Evolutionary conservation across 2,113 vertebrate genomes (phyloP).

Genomic region (Sorex araneus): DNA sequence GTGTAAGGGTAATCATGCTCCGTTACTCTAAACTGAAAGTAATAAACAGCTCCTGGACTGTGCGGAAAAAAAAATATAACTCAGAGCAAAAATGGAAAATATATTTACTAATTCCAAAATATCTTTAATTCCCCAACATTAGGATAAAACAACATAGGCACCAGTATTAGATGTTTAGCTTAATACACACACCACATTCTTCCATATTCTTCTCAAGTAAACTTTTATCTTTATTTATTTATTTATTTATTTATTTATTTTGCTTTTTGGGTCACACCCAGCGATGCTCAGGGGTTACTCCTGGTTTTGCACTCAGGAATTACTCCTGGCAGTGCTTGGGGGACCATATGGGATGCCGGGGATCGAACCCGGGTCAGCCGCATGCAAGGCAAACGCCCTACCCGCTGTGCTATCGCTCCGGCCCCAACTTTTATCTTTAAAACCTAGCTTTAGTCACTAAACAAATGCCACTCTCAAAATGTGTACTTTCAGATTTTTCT

Average conservation of each 20-base stretch:
- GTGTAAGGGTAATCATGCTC: not conserved
- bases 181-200: not conserved
- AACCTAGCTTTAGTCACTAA: not conserved
- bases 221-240: constrained; percentile 24
- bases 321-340: too few species aligned
- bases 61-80: not conserved
- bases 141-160: not conserved
- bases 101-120: not conserved
- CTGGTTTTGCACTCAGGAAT: too few species aligned
- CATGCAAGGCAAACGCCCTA: too few species aligned
- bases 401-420: too few species aligned
- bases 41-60: not conserved
- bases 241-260: too few species aligned
- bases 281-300: too few species aligned
- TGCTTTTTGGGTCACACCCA: too few species aligned
- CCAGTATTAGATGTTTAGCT: not conserved
- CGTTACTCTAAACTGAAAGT: constrained; percentile 14
- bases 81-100: constrained; percentile 11
- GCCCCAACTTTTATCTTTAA: constrained; percentile 25
- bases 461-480: not conserved
- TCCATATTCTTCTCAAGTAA: not conserved
- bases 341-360: too few species aligned
- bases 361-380: too few species aligned
- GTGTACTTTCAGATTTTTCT: not conserved
- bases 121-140: not conserved